A percentile compares a stretch with the other conserved stretches of the same genome.
Evolutionary conservation across 2,797 vertebrate species (phyloP).

Genomic region (Sphenopsis melanotis): DNA sequence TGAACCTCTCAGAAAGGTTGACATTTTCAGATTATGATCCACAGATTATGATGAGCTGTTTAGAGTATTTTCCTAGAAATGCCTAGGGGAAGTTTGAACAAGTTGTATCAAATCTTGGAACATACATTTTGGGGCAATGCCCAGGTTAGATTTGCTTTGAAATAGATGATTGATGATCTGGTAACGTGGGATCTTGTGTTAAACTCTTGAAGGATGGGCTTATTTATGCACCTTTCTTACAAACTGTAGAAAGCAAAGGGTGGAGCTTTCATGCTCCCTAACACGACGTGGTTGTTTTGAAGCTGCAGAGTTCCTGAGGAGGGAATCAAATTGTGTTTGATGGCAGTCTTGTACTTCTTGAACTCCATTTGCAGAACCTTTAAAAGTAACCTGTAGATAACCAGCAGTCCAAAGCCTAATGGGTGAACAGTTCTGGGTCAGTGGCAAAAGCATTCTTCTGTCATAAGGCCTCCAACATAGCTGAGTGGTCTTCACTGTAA

Average conservation of each 20-base stretch:
- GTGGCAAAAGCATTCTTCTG: not conserved
- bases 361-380: not conserved
- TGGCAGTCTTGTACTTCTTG: not conserved
- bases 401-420: not conserved
- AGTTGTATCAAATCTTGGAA: not conserved
- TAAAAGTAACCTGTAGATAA: not conserved
- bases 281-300: not conserved
- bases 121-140: not conserved
- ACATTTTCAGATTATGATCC: not conserved
- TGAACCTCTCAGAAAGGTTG: not conserved
- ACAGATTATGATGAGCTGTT: not conserved
- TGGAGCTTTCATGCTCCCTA: not conserved
- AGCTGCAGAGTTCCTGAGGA: not conserved
- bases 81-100: not conserved
- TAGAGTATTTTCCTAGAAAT: not conserved
- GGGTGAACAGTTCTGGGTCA: not conserved
- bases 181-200: not conserved
- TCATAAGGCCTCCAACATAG: not conserved
- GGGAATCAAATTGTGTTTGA: not conserved
- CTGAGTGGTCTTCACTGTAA: not conserved
- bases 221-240: not conserved
- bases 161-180: not conserved
- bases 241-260: not conserved
- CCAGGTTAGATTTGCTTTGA: not conserved
- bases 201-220: not conserved